phyloP scores from a whole-genome alignment of 2,888 invertebrate genomes.

The Nemotelus pantherinus region DNA sequence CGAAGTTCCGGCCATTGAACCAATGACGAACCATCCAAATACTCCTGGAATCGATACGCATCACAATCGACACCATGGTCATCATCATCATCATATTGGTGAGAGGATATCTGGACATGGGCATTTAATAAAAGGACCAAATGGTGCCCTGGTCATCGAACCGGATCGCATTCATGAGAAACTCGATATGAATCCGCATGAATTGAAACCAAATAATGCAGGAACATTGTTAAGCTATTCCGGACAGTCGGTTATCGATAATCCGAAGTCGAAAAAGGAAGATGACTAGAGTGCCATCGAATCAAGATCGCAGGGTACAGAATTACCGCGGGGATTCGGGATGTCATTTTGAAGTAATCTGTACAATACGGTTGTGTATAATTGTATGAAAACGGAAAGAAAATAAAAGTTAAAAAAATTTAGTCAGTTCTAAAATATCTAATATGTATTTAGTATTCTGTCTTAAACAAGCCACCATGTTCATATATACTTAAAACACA shows the following conservation, averaged over 20 bases:
- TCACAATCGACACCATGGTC: constrained; percentile 29
- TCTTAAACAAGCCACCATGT: no score
- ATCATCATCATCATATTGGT: constrained; percentile 49
- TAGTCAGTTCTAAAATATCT: no score
- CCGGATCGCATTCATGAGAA: constrained; percentile 65
- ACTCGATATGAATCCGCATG: constrained; percentile 70
- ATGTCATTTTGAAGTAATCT: no score
- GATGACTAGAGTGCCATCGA: neutral
- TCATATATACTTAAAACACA: no score
- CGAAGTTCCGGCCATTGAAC: constrained; percentile 19
- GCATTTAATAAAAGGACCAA: constrained; percentile 67
- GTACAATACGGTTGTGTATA: no score
- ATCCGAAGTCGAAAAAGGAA: neutral
- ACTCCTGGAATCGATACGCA: neutral
- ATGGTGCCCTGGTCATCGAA: constrained; percentile 68
- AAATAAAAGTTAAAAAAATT: no score
- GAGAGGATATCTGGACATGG: constrained; percentile 56
- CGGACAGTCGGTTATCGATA: constrained; percentile 43
- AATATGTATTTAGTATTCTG: no score
- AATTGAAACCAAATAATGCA: constrained; percentile 70
- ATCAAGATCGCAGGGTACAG: neutral
- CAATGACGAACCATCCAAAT: constrained; percentile 10
- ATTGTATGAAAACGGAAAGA: no score
- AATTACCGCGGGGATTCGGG: no score
- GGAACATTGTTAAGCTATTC: constrained; percentile 70